Base-by-base conservation (phyloP, 2,113 vertebrate genomes). In the Willisornis vidua region DNA sequence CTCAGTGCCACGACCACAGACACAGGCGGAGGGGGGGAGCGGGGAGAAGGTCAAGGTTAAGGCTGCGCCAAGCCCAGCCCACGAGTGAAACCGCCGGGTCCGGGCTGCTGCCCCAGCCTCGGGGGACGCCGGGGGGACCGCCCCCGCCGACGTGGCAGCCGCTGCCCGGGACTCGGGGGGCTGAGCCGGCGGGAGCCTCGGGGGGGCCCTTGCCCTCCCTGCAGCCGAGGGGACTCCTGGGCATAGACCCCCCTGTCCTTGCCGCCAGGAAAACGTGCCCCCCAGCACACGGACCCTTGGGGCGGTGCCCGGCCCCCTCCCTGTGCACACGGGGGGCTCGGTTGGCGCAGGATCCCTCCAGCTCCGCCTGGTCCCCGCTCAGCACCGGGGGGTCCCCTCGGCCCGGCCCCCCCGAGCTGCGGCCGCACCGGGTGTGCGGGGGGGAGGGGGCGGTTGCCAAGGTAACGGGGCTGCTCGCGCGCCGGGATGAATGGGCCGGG, bases 401-500 rank as follows among this genome's bases (percentile, higher is more conserved):
- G 41, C 41, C 12, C 41, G 41, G 41, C 41, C 41, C 41, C 41
- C 41, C 41, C 41, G 41, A 12, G 41, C 41, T 41, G 41, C 12
- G 41, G 41, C 41, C 41, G 3, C 39, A 7, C 49, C 5, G 54
- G 6, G 16, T 4, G 29, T 4, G 45, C 10, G 67, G 58, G 39
- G 10, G 9, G 4, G 18, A 19, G 51, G 28, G 58, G 14, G 23
- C 10, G 31, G 94, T 94, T 94, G 83, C 84, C 71, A 41, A 1
- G 83, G 90, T 67, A 85, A 93, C 92, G 74, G 49, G 15, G 48
- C 59, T 87, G 73, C 83, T 61, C 78, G 65, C 78, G 70, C 59
- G 87, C 63, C 12, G 79, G 68, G n/a, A 90, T 94, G 95, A 96
- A 96, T 94, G 95, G 52, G 75, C 55, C 79, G 70, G 70, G 87